Conservation (phyloP, 1,140 invertebrate species). For the Panulirus ornatus region DNA sequence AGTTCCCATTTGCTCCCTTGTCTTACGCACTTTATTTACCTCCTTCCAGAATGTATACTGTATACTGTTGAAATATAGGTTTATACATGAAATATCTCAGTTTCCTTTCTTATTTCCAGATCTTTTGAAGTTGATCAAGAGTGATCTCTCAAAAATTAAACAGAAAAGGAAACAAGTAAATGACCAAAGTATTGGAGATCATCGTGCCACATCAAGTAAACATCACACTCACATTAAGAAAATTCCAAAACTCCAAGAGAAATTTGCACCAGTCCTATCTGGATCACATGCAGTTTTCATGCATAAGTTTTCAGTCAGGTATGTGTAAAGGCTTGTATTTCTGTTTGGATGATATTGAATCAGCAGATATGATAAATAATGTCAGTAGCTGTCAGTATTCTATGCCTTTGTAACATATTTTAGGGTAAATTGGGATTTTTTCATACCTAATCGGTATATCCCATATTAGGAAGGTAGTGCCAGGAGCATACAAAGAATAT, state of each 20-base stretch:
- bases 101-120: slow-evolving; percentile 4
- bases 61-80: background rate
- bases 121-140: slow-evolving; percentile 56
- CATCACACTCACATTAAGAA: background rate
- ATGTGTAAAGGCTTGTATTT: no score
- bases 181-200: background rate
- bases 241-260: background rate
- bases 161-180: background rate
- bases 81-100: background rate
- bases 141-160: slow-evolving; percentile 47
- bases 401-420: background rate
- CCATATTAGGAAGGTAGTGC: no score
- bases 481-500: no score
- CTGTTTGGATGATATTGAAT: no score
- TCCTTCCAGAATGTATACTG: background rate
- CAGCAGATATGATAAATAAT: background rate
- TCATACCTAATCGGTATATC: no score
- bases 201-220: background rate
- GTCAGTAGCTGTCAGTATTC: background rate
- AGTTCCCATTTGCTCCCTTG: background rate
- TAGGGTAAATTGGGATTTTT: no score
- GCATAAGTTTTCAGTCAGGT: background rate
- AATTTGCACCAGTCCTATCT: background rate
- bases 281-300: background rate
- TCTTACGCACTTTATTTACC: no score